These are phyloP conservation scores for Laupala kohalensis DNA, from an alignment of 1,140 invertebrate species.

Conservation along the genomic window DNA sequence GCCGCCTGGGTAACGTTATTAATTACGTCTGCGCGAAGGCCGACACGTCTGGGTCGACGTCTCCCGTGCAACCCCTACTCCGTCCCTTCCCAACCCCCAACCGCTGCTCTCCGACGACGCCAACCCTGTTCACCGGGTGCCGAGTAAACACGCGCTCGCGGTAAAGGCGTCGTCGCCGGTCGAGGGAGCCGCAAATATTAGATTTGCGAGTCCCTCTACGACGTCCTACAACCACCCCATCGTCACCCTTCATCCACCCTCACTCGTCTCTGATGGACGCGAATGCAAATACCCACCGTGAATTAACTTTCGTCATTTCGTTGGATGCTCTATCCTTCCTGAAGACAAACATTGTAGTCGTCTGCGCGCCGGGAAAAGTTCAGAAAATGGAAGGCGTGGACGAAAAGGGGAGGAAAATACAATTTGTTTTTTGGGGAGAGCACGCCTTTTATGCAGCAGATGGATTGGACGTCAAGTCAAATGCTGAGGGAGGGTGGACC, in stretches of 20 bases:
- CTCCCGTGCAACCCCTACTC: not conserved
- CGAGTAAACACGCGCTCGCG: not conserved
- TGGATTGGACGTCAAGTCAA: no score
- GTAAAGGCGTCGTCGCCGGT: no score
- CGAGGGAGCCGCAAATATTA: not conserved
- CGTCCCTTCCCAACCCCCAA: no score
- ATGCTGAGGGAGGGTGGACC: no score
- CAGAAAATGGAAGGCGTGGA: not conserved
- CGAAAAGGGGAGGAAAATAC: no score
- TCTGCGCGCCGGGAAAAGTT: not conserved
- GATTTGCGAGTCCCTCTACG: not conserved
- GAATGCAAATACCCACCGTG: not conserved
- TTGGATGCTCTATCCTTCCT: not conserved
- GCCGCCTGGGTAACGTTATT: not conserved
- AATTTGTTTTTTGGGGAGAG: no score
- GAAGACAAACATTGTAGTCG: not conserved
- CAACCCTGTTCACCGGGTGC: not conserved
- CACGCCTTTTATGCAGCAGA: no score
- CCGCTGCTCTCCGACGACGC: no score
- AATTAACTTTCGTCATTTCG: not conserved
- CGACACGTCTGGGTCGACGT: not conserved
- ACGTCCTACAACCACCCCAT: no score
- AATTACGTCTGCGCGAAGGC: not conserved
- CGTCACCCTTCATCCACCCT: no score
- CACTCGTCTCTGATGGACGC: not conserved